Evolutionary conservation across 2,113 vertebrate species (phyloP).

Genomic region (Malurus alboscapulatus): DNA sequence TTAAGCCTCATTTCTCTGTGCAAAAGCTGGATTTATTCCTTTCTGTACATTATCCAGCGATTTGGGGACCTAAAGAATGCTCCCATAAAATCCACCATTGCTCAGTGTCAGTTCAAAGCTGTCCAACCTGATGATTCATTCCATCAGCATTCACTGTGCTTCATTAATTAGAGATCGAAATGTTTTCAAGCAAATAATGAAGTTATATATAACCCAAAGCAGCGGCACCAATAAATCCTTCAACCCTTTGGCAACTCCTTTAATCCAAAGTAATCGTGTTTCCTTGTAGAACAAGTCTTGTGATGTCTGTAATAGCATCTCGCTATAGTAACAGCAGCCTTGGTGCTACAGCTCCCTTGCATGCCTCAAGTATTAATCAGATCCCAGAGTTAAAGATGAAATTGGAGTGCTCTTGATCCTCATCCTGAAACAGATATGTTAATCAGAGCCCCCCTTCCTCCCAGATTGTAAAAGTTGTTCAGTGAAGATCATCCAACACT

Average conservation of each 20-base stretch:
- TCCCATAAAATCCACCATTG: background rate
- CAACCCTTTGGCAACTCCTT: constrained; percentile 52
- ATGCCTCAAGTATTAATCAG: constrained; percentile 65
- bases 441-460: background rate
- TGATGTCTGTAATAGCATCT: constrained; percentile 58
- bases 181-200: constrained; percentile 48
- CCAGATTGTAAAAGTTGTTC: background rate
- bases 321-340: constrained; percentile 34
- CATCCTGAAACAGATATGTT: constrained; percentile 50
- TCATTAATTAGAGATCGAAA: constrained; percentile 13
- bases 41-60: background rate
- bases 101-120: background rate
- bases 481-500: background rate
- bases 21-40: background rate
- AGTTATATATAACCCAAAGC: constrained; percentile 60
- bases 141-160: constrained; percentile 18
- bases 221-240: constrained; percentile 68
- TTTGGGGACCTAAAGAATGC: background rate
- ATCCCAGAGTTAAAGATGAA: constrained; percentile 55
- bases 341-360: constrained; percentile 7
- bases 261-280: constrained; percentile 54
- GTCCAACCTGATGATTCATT: constrained; percentile 36
- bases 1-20: background rate
- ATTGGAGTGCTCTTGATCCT: constrained; percentile 40
- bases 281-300: constrained; percentile 66